Evolutionary conservation across 2,797 vertebrate genomes (phyloP), one percentile per base, ranked within the genome.

Genomic region (Lerista edwardsae): DNA sequence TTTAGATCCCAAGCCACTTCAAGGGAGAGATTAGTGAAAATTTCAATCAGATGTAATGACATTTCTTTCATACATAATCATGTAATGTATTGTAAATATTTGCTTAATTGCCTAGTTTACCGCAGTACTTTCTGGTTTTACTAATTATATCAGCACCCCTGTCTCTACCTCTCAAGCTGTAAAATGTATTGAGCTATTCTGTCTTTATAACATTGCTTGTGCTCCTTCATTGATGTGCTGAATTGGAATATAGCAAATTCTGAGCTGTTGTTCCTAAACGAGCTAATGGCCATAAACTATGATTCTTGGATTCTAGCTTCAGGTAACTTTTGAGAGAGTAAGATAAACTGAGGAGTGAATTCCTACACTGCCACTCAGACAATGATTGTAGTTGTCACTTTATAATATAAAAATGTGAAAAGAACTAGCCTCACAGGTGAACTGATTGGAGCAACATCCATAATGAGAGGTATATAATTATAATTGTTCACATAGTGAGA

Each of bases 1-100:
- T 85, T 86, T 90, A 91, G 65, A 86, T 86, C 73, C 79, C 83
- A 61, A 90, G 64, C 91, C 81, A 47, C 90, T 91, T 90, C 88
- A 29, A 41, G 29, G 29, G 67, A 83, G 71, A 80, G 78, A 79
- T 84, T 47, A 82, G 82, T 87, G 86, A 80, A 19, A 80, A 90
- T 81, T 93, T 87, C 85, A 90, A 75, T 82, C 76, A 89, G 61
- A 27, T 86, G 36, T 68, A 75, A 78, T 91, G 80, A 55, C 83
- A 0, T 89, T 87, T 90, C 68, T 88, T 87, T 80, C 85, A 81
- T 79, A 79, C 90, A 65, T 79, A 87, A 79, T 73, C 61, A 86
- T 86, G 82, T 44, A 86, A 86, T 83, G 88, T 84, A 82, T 87
- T 89, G 89, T 78, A 92, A 89, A 90, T 89, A 57, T 11, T 87